Percentiles rank a stretch among this genome's conserved stretches.
Evolutionary conservation across 1,140 invertebrate genomes (phyloP).

Genomic region (Ceratina australensis): DNA sequence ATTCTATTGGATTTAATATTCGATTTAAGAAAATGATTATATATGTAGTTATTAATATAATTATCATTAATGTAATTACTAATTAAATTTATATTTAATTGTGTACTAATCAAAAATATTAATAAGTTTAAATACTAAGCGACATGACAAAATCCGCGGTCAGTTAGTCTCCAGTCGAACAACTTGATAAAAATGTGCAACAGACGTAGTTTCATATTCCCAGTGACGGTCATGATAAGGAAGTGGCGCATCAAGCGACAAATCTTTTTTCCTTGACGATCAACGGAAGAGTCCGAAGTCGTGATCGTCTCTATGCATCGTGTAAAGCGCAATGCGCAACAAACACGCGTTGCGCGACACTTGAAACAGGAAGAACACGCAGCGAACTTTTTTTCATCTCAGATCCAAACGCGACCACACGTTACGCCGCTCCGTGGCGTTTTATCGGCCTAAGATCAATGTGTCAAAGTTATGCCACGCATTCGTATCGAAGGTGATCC

Average conservation of each 20-base stretch:
- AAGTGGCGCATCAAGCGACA: slow-evolving; percentile 5
- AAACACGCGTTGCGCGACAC: background rate
- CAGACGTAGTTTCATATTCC: background rate
- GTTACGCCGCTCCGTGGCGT: slow-evolving; percentile 39
- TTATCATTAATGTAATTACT: too few relatives aligned
- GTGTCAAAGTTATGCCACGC: slow-evolving; percentile 60
- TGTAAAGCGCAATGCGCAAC: background rate
- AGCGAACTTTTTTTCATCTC: background rate
- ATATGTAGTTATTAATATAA: too few relatives aligned
- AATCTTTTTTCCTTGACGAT: background rate
- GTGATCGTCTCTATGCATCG: slow-evolving; percentile 1
- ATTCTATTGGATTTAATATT: too few relatives aligned
- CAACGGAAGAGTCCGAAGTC: slow-evolving; percentile 43
- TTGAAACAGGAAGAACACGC: slow-evolving; percentile 43
- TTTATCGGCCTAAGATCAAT: slow-evolving; percentile 58
- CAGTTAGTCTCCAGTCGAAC: background rate
- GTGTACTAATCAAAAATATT: too few relatives aligned
- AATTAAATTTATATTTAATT: too few relatives aligned
- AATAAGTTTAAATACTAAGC: too few relatives aligned
- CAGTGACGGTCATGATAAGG: background rate
- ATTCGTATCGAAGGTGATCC: slow-evolving; percentile 41
- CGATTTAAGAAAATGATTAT: too few relatives aligned
- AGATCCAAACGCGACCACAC: slow-evolving; percentile 32
- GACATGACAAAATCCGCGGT: too few relatives aligned
- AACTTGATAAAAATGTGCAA: background rate